Base-by-base conservation (phyloP, 2,888 invertebrate genomes). In the Acanthosepion esculentum region DNA sequence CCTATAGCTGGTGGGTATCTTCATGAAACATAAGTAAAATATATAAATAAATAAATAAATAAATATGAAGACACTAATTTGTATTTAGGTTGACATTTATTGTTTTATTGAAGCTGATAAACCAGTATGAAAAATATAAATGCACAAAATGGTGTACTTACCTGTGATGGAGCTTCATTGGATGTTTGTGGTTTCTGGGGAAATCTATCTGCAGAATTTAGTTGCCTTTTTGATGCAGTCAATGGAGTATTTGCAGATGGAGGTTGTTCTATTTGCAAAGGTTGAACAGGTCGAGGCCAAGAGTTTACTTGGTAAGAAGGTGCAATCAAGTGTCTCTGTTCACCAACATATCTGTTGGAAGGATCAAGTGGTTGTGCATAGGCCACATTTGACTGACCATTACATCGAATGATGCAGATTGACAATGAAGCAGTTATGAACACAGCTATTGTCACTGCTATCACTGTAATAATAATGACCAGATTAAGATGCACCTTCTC, bases 381-480 rank as follows among this genome's bases (percentile, higher is more conserved):
- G 15, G 78, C 78, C n/a, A 78, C 78, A 78, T 78, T 78, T 78
- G 78, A n/a, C 78, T 78, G 78, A 78, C 78, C 78, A 78, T 78
- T 78, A 78, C 78, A 78, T n/a, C 78, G 78, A 78, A 78, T 78
- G 3, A 78, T 78, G n/a, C 78, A 78, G n/a, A 78, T 78, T 78
- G 78, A 78, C 12, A 78, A 78, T 78, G 78, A 78, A 78, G 78
- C 78, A 33, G 78, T 78, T 23, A 78, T 78, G 78, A 78, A 78
- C 15, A 78, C 78, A 78, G 78, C 78, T 78, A 78, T 78, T 78
- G 78, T 78, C 15, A 78, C 78, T 78, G 78, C 78, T 78, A 78
- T 78, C n/a, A 78, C 78, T 78, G 78, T 78, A 78, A 78, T 78
- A 78, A 78, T 78, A 78, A 78, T 78, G n/a, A 78, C 78, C n/a